Evolutionary conservation across 2,888 invertebrate species (phyloP).

Genomic region (Callyntrura guangdongensis): DNA sequence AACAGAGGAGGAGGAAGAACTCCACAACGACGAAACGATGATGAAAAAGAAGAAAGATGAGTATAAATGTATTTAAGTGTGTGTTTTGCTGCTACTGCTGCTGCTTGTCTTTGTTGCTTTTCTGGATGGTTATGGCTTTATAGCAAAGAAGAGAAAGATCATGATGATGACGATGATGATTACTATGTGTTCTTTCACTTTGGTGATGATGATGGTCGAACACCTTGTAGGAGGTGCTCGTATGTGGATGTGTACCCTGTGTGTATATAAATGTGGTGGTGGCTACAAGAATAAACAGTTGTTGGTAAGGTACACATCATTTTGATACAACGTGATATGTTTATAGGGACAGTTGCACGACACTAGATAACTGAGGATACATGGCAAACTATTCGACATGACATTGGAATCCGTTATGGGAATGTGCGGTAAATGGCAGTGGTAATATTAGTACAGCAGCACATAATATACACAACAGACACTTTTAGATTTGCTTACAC

Average conservation of each 20-base stretch:
- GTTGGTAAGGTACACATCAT: too few relatives aligned
- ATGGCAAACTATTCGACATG: background rate
- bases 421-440: background rate
- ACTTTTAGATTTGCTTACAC: background rate
- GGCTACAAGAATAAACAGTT: too few relatives aligned
- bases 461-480: background rate
- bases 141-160: constrained; percentile 7
- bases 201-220: background rate
- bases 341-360: too few relatives aligned
- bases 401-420: background rate
- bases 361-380: background rate
- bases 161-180: background rate
- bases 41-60: constrained; percentile 7
- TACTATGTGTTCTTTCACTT: background rate
- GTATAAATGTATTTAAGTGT: background rate
- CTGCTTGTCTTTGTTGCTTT: constrained; percentile 50
- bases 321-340: too few relatives aligned
- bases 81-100: background rate
- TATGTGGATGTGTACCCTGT: background rate
- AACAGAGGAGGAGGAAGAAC: constrained; percentile 16
- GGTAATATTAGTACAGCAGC: background rate
- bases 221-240: background rate
- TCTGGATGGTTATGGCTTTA: constrained; percentile 24
- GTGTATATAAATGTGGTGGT: too few relatives aligned
- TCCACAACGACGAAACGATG: background rate